Evolutionary conservation across 2,113 vertebrate species (phyloP).

Genomic region (Vulpes lagopus): DNA sequence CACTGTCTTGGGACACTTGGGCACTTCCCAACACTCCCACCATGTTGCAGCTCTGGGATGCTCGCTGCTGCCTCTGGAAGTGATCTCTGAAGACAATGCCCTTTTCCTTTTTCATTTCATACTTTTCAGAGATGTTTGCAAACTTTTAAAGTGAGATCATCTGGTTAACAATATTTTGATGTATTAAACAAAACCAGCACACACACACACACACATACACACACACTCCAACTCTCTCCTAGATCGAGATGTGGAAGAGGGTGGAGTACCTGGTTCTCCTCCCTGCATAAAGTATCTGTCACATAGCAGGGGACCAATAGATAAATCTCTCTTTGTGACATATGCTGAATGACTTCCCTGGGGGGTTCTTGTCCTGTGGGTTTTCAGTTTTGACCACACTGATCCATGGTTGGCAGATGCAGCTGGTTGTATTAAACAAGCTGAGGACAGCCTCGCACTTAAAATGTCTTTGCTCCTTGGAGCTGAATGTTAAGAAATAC

Average conservation of each 20-base stretch:
- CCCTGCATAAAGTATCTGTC: background rate
- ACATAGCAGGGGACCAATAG: background rate
- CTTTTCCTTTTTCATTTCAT: background rate
- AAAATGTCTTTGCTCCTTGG: background rate
- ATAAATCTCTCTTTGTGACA: background rate
- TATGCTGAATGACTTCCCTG: background rate
- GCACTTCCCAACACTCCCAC: background rate
- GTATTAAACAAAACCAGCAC: background rate
- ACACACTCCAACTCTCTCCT: background rate
- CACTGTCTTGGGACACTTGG: background rate
- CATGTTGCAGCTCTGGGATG: background rate
- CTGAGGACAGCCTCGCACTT: background rate
- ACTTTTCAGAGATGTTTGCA: background rate
- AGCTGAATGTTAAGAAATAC: background rate
- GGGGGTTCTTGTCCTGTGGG: background rate
- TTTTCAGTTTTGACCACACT: background rate
- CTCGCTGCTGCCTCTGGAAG: background rate
- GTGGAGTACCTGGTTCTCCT: background rate
- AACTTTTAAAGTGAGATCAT: background rate
- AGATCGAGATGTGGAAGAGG: background rate
- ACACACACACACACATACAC: background rate
- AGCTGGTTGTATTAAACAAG: background rate
- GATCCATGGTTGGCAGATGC: background rate
- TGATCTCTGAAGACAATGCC: background rate
- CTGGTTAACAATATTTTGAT: background rate